A percentile compares a stretch with the other conserved stretches of the same genome.
Evolutionary conservation across 92 coral and sea anemone species (phyloP).

Genomic region (Bergia puertoricense): DNA sequence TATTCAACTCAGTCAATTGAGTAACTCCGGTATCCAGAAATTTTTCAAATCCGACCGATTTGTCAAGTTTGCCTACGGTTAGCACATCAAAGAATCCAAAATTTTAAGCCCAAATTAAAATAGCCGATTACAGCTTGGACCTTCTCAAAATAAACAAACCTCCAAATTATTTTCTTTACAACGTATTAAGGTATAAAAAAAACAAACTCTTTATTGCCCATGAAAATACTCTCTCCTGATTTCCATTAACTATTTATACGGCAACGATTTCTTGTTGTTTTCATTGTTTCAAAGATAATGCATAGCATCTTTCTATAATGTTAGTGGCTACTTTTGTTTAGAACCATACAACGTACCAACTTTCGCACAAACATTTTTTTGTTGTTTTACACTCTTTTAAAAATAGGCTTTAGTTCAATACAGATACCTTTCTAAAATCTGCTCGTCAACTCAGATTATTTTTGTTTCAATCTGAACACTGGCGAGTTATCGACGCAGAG

Average conservation of each 20-base stretch:
- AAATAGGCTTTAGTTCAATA: neutral
- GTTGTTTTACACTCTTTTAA: neutral
- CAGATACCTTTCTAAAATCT: neutral
- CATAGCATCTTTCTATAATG: neutral
- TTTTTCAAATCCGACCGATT: neutral
- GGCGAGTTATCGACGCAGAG: constrained; percentile 13
- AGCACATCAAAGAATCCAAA: neutral
- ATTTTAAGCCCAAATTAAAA: neutral
- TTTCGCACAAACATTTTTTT: neutral
- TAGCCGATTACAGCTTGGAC: neutral
- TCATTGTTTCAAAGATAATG: constrained; percentile 32
- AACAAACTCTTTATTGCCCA: constrained; percentile 2
- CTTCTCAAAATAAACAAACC: constrained; percentile 18
- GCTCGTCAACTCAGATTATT: neutral
- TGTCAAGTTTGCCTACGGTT: neutral
- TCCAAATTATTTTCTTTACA: neutral
- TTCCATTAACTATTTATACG: constrained; percentile 17
- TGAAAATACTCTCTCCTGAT: neutral
- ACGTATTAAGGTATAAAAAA: constrained; percentile 17
- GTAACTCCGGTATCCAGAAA: neutral
- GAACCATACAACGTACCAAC: neutral
- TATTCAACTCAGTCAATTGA: constrained; percentile 10
- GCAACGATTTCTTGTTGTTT: constrained; percentile 22
- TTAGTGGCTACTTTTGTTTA: constrained; percentile 20
- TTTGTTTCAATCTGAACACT: neutral